Base-by-base conservation (phyloP, 2,797 vertebrate species). In the Sebastes elongatus region DNA sequence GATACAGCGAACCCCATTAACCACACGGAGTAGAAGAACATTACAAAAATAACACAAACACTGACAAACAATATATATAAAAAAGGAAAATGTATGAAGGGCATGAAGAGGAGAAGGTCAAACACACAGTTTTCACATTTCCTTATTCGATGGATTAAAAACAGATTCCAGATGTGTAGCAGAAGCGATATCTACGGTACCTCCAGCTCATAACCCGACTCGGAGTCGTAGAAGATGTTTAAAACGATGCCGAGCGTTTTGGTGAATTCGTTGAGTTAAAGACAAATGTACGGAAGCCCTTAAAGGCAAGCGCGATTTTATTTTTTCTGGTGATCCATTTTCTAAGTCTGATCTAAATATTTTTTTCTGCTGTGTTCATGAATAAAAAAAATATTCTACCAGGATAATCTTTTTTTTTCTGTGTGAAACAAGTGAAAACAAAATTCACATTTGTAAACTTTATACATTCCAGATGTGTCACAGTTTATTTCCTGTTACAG, bases 91-190 rank as follows among this genome's bases (percentile, higher is more conserved):
- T 60, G 28, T 7, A 55, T 30, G 46, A 66, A 78, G 28, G 53
- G 18, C 32, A 61, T 23, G 18, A 63, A 71, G 60, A 67, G 7
- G 33, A 65, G 4, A 63, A 13, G 10, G 4, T 30, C 42, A 62
- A 64, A 71, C 22, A 27, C 23, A 28, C 65, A 30, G 73, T 53
- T 5, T 81, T 88, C 86, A 88, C 80, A 76, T 86, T 86, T 60
- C 74, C 56, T 82, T 63, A 38, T 61, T 71, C 6, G 22, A 55
- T 67, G 35, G 63, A 75, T 63, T 74, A 25, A 71, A 78, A 79
- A 86, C 87, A 87, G 84, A 90, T 88, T 82, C 83, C 85, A 87
- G 88, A 90, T 91, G 86, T 88, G 89, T 4, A 78, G 52, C 25
- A 42, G 28, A 71, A 67, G n/a, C 25, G 59, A 70, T 33, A 65